Evolutionary conservation across 1,140 invertebrate species (phyloP).

Genomic region (Megathymus violae): DNA sequence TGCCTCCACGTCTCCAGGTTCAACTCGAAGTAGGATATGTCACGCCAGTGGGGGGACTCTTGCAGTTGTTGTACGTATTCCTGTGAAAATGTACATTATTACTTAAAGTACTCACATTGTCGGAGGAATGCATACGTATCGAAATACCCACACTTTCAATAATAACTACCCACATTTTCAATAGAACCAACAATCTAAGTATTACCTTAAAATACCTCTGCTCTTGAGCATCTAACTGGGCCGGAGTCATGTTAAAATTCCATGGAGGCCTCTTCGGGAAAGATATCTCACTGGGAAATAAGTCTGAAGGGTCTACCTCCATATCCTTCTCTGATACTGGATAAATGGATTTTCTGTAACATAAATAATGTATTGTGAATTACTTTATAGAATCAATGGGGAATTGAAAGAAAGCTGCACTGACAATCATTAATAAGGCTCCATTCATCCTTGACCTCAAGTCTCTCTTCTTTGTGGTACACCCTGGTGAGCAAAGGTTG

Average conservation of each 20-base stretch:
- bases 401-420: no score
- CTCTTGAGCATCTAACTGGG: slow-evolving; percentile 89
- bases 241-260: slow-evolving; percentile 89
- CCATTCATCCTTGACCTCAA: no score
- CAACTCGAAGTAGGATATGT: slow-evolving; percentile 89
- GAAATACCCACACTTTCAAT: no score
- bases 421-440: no score
- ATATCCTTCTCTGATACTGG: slow-evolving; percentile 84
- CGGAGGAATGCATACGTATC: no score
- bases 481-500: no score
- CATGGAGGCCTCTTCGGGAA: slow-evolving; percentile 94
- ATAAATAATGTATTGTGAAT: slow-evolving; percentile 2
- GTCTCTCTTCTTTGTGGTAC: no score
- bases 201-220: slow-evolving; percentile 90
- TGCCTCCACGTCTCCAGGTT: slow-evolving; percentile 97
- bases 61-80: slow-evolving; percentile 81
- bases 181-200: no score
- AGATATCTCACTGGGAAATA: slow-evolving; percentile 89
- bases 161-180: slow-evolving; percentile 22
- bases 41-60: slow-evolving; percentile 77
- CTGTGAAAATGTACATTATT: no score
- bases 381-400: no score
- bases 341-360: slow-evolving; percentile 80
- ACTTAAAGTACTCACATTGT: no score
- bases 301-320: slow-evolving; percentile 89